A percentile compares a stretch with the other conserved stretches of the same genome.
Evolutionary conservation across 2,113 vertebrate species (phyloP).

Genomic region (Podocnemis expansa): DNA sequence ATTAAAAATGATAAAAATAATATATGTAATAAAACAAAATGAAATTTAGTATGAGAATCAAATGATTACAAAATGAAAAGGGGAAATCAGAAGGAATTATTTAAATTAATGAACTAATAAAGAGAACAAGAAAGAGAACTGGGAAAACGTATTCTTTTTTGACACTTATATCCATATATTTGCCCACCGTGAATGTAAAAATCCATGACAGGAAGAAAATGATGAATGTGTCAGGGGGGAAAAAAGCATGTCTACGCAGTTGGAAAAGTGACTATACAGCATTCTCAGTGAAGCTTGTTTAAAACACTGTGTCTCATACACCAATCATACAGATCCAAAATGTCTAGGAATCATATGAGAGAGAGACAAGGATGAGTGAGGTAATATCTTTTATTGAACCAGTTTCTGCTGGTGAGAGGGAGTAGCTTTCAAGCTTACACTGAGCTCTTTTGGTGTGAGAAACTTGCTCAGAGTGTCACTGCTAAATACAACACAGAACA

Average conservation of each 20-base stretch:
- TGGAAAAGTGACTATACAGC: background rate
- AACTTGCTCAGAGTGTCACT: background rate
- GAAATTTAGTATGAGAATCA: background rate
- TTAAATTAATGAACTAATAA: conserved; percentile 10
- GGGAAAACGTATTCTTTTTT: background rate
- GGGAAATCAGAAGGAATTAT: background rate
- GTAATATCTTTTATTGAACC: background rate
- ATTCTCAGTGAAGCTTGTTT: background rate
- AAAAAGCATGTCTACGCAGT: background rate
- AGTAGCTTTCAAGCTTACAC: background rate
- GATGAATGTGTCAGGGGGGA: background rate
- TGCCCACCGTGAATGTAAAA: background rate
- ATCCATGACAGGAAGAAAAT: background rate
- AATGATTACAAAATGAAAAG: background rate
- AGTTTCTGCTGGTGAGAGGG: background rate
- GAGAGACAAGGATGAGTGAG: background rate
- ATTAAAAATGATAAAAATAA: background rate
- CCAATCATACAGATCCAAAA: background rate
- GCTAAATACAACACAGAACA: background rate
- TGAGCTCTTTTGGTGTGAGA: background rate
- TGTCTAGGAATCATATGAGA: accelerated
- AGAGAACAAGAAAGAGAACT: conserved; percentile 19
- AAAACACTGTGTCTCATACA: accelerated
- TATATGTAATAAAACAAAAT: background rate
- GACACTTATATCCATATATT: background rate